Evolutionary conservation across 1,140 invertebrate genomes (phyloP).

Genomic region (Agrilus planipennis): DNA sequence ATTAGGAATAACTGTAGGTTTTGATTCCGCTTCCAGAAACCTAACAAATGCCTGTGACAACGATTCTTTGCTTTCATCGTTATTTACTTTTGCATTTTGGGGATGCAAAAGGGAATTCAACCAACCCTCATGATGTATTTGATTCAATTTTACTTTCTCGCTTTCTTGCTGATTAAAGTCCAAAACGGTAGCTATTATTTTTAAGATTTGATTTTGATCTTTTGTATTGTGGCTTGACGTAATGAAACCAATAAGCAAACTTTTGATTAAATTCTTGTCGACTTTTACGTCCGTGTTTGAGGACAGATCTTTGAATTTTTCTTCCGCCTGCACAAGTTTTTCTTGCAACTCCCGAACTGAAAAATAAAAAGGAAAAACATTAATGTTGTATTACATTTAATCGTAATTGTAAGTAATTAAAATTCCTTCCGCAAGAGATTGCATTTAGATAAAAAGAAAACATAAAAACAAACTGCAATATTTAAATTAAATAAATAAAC

Average conservation of each 20-base stretch:
- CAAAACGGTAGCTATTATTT: conserved; percentile 73
- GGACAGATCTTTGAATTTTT: conserved; percentile 41
- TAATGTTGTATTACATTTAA: too few species aligned
- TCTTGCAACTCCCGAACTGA: conserved; percentile 37
- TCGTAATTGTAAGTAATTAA: conserved; percentile 1
- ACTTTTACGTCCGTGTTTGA: conserved; percentile 53
- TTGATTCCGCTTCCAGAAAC: conserved; percentile 78
- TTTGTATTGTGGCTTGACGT: conserved; percentile 41
- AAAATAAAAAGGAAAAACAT: conserved; percentile 15
- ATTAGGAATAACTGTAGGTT: conserved; percentile 51
- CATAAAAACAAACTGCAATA: too few species aligned
- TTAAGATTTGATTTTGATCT: conserved; percentile 54
- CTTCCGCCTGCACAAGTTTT: conserved; percentile 35
- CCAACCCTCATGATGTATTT: conserved; percentile 24
- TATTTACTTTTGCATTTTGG: conserved; percentile 9
- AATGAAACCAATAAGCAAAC: conserved; percentile 78
- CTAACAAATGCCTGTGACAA: conserved; percentile 80
- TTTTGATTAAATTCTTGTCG: conserved; percentile 70
- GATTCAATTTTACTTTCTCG: conserved; percentile 42
- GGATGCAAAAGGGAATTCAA: conserved; percentile 24
- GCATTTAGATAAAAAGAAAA: too few species aligned
- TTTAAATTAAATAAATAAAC: too few species aligned
- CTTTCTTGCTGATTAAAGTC: conserved; percentile 77
- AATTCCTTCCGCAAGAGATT: too few species aligned
- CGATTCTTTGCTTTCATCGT: conserved; percentile 29